Evolutionary conservation across 1,140 invertebrate genomes (phyloP).

Genomic region (Dreissena rostriformis): DNA sequence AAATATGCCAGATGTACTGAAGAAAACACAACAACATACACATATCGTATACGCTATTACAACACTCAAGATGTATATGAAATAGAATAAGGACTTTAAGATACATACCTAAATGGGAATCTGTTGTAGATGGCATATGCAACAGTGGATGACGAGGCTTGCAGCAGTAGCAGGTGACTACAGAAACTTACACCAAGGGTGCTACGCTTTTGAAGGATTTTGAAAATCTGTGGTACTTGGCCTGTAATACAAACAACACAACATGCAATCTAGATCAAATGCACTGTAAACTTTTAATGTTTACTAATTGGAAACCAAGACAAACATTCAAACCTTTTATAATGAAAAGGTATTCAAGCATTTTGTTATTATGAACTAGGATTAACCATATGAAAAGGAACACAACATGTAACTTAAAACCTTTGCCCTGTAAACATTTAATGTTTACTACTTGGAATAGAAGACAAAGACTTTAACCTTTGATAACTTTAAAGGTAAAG

Average conservation of each 20-base stretch:
- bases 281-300: too few relatives aligned
- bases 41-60: neutral
- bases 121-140: slow-evolving; percentile 60
- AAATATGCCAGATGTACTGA: neutral
- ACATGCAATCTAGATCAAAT: too few relatives aligned
- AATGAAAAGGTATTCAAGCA: too few relatives aligned
- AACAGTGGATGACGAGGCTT: slow-evolving; percentile 59
- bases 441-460: neutral
- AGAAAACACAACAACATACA: too few relatives aligned
- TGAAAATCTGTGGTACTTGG: slow-evolving; percentile 63
- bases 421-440: neutral
- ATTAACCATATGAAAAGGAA: neutral
- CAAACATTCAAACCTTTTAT: too few relatives aligned
- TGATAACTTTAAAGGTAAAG: too few relatives aligned
- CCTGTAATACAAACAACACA: slow-evolving; percentile 46
- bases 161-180: slow-evolving; percentile 59
- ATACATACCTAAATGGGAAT: slow-evolving; percentile 61
- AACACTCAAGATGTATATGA: neutral
- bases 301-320: too few relatives aligned
- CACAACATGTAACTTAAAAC: neutral
- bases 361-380: too few relatives aligned
- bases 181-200: slow-evolving; percentile 60
- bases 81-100: neutral
- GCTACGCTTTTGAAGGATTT: slow-evolving; percentile 60
- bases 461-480: too few relatives aligned